Evolutionary conservation across 2,113 vertebrate species (phyloP).

Genomic region (Aviceda subcristata): DNA sequence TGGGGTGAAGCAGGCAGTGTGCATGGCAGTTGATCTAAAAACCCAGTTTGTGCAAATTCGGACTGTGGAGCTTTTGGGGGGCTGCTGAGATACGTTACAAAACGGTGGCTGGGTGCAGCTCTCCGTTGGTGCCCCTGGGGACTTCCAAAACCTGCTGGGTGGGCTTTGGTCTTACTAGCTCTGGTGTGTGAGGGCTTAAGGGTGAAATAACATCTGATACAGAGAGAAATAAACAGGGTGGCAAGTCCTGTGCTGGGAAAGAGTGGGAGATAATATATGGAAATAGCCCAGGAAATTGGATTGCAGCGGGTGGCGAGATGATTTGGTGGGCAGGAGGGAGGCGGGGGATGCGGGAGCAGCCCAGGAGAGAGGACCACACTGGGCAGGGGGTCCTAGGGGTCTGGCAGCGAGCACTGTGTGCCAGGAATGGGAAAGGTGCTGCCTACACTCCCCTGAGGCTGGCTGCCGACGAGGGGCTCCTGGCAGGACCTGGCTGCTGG

Average conservation of each 20-base stretch:
- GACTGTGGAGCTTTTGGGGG: background rate
- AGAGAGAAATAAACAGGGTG: background rate
- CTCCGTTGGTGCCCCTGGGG: background rate
- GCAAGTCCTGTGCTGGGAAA: background rate
- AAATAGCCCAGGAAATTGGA: background rate
- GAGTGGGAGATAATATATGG: background rate
- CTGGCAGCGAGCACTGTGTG: background rate
- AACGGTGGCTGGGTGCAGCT: background rate
- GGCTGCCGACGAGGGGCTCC: background rate
- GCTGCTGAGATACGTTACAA: rapidly evolving
- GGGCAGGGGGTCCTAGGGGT: background rate
- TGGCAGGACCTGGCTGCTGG: background rate
- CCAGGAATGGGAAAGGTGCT: background rate
- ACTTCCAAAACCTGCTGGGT: background rate
- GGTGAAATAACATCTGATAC: background rate
- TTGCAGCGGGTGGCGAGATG: background rate
- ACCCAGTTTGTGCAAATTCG: background rate
- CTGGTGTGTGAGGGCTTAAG: background rate
- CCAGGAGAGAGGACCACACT: too few species aligned
- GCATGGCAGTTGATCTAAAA: background rate
- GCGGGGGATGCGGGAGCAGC: background rate
- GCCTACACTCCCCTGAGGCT: background rate
- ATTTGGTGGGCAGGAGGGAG: background rate
- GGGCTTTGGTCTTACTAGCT: background rate
- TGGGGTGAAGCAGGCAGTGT: background rate